A percentile compares a stretch with the other conserved stretches of the same genome.
phyloP scores from a whole-genome alignment of 2,888 invertebrate species.

The Cremastinae sp. region DNA sequence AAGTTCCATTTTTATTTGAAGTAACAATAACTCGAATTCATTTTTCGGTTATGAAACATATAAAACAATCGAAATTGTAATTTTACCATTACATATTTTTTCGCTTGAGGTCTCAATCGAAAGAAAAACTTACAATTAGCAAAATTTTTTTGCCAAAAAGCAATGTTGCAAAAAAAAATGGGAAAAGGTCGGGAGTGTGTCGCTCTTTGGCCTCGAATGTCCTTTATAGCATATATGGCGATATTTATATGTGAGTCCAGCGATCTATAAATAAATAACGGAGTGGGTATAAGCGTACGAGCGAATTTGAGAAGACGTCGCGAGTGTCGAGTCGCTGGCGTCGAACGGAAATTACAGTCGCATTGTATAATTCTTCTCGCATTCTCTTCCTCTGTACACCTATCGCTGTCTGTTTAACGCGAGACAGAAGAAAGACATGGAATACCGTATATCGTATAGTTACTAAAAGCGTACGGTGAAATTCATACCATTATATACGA shows the following conservation, averaged over 20 bases:
- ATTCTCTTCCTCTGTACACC: conserved; percentile 16
- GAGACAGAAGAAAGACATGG: neutral
- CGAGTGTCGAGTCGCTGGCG: conserved; percentile 27
- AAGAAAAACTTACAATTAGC: too few relatives aligned
- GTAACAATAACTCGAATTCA: too few relatives aligned
- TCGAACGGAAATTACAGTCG: conserved; percentile 54
- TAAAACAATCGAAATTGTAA: too few relatives aligned
- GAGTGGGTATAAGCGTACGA: neutral
- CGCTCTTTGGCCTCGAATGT: conserved; percentile 18
- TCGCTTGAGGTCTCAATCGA: too few relatives aligned
- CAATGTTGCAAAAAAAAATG: too few relatives aligned
- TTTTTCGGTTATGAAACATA: too few relatives aligned
- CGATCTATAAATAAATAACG: conserved; percentile 18
- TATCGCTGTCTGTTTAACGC: neutral
- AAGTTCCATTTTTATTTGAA: too few relatives aligned
- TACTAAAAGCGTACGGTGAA: conserved; percentile 27
- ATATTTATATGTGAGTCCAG: neutral
- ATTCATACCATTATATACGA: conserved; percentile 21
- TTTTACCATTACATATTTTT: too few relatives aligned
- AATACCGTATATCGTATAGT: conserved; percentile 7
- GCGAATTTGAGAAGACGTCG: neutral
- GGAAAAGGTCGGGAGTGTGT: neutral
- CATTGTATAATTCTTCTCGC: conserved; percentile 53
- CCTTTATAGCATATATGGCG: conserved; percentile 4
- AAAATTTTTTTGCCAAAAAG: too few relatives aligned